These are phyloP conservation scores for Palythoa heliodiscus DNA, from an alignment of 92 coral and sea anemone genomes.

Conservation along the genomic window DNA sequence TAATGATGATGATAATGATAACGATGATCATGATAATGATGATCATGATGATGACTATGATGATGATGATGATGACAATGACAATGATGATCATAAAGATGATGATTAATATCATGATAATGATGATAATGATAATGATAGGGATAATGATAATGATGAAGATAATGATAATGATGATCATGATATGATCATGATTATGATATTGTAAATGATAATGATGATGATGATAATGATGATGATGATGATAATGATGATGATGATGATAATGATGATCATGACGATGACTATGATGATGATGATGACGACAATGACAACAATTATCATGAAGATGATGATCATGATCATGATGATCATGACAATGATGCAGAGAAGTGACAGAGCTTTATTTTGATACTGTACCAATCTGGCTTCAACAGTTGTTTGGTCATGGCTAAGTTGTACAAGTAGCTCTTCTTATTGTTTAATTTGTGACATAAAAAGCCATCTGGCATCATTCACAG, in stretches of 20 bases:
- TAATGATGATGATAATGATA: not conserved
- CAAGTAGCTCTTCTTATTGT: no score
- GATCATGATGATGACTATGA: not conserved
- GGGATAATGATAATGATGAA: not conserved
- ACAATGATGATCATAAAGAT: no score
- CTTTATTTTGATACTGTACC: no score
- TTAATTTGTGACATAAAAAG: no score
- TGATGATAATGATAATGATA: not conserved
- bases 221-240: not conserved
- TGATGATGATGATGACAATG: not conserved
- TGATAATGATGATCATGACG: not conserved
- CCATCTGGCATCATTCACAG: no score
- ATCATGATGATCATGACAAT: not conserved
- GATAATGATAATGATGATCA: not conserved
- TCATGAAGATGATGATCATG: constrained; percentile 1
- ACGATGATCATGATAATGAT: not conserved
- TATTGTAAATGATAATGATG: no score
- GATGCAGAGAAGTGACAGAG: not conserved
- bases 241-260: not conserved
- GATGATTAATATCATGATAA: no score
- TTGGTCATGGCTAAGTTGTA: no score
- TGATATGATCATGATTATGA: not conserved
- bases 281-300: not conserved
- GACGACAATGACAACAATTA: not conserved
- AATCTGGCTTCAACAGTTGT: no score